Base-by-base conservation (phyloP, 2,113 vertebrate species). In the Macquaria australasica region DNA sequence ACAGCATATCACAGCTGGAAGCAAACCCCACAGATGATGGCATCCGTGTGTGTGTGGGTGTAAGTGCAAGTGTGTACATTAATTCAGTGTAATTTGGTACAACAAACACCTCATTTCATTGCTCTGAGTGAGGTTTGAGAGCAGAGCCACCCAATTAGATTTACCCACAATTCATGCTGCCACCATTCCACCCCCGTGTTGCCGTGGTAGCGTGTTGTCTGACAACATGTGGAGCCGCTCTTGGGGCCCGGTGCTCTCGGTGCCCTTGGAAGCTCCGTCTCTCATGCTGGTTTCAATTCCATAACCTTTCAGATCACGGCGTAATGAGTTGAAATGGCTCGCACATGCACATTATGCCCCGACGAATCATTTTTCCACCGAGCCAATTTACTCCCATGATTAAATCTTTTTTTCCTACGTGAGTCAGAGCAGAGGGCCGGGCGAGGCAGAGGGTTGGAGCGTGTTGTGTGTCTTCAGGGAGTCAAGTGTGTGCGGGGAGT, bases 311-410 rank as follows among this genome's bases (percentile, higher is more conserved):
- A 92, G 92, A 94, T 91, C 89, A 81, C 82, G 51, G 81, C 71
- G 88, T 95, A 95, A 95, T 95, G 94, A 95, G 92, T 84, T 78
- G 43, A 95, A 95, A 95, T 93, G 90, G 91, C 88, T 93, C 92
- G 82, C 95, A 95, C 91, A 94, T 95, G 95, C 94, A 92, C 90
- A 86, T 91, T 90, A 81, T 91, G 90, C 87, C 90, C 89, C 71
- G 25, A 83, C 91, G 70, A 93, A 91, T 93, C 84, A 88, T 90
- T 93, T 91, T 88, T 93, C 93, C 91, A 84, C 79, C 64, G n/a
- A 76, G 86, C 77, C 91, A 89, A 78, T 93, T 93, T 92, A 93
- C 90, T 87, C 92, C 85, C 73, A 73, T 81, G 88, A 94, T 93
- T 92, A 83, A 92, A 83, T 87, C 75, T 86, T 88, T 91, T 94